A percentile compares a stretch with the other conserved stretches of the same genome.
phyloP scores from a whole-genome alignment of 2,888 invertebrate species.

The Stenotaenia linearis region DNA sequence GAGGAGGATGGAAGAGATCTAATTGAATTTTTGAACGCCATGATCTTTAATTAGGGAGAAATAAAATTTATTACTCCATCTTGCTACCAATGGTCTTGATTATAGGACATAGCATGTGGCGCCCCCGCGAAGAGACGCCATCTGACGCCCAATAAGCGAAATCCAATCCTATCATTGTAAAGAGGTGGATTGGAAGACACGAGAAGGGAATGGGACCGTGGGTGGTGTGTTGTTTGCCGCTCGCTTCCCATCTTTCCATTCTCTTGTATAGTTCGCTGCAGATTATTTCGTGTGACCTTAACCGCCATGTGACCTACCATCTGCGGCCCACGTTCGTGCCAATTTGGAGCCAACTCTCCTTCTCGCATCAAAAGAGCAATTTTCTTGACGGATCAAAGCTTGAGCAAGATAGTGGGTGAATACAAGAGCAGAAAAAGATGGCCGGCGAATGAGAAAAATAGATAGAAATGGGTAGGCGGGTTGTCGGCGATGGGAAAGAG shows the following conservation, averaged over 20 bases:
- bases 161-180: conserved; percentile 6
- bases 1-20: conserved; percentile 1
- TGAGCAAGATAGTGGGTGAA: neutral
- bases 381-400: neutral
- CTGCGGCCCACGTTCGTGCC: neutral
- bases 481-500: neutral
- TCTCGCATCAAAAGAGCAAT: conserved; percentile 12
- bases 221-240: conserved; percentile 1
- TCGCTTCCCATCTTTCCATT: neutral
- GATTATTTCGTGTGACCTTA: conserved; percentile 17
- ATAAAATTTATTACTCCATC: conserved; percentile 21
- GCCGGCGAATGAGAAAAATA: neutral
- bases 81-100: conserved; percentile 26
- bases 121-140: neutral
- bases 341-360: neutral
- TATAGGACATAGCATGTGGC: conserved; percentile 15
- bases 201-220: neutral
- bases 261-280: neutral
- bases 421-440: neutral
- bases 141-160: conserved; percentile 17
- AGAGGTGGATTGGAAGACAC: neutral
- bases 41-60: conserved; percentile 18
- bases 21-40: conserved; percentile 24
- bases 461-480: too few species aligned
- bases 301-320: neutral